Evolutionary conservation across 2,113 vertebrate genomes (phyloP), one percentile per base, ranked within the genome.

Genomic region (Triplophysa tibetana): DNA sequence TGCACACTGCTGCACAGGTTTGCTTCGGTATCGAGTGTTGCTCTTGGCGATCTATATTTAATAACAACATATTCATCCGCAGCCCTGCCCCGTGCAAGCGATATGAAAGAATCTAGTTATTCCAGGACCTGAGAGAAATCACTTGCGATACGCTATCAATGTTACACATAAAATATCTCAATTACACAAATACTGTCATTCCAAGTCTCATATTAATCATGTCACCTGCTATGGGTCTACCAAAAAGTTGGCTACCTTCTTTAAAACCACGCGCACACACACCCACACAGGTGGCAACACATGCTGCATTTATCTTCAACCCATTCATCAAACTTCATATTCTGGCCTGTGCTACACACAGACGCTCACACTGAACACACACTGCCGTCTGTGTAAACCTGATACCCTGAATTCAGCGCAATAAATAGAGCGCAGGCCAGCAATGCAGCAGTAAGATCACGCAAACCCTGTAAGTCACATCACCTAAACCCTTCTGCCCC

Each of bases 1-100:
- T 38, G 54, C 19, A 62, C 16, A 21, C 58, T 0, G 52, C 69
- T 76, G 76, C 58, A 38, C 33, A 38, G 33, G n/a, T 78, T 80
- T 77, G 38, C 79, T 67, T 54, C 60, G 67, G 81, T 74, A 82
- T 80, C 24, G 6, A 78, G 75, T 69, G n/a, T 70, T 68, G 81
- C 81, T 17, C n/a, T 56, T 70, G 54, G 61, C 38, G 13, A 10
- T 70, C 75, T 77, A 75, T 76, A 80, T 88, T 88, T 88, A 90
- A 91, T 89, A 89, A 85, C 90, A 89, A 90, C 87, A 68, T 83
- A 60, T 82, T 73, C 54, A 61, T 70, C 70, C 86, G 63, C 75
- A 84, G 76, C 68, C 64, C 79, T 79, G 77, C 61, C 21, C 73
- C 38, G 56, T 69, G 79, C 75, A 66, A 64, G 81, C 80, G 76